Evolutionary conservation across 2,113 vertebrate genomes (phyloP).

Genomic region (Microtus montanus): DNA sequence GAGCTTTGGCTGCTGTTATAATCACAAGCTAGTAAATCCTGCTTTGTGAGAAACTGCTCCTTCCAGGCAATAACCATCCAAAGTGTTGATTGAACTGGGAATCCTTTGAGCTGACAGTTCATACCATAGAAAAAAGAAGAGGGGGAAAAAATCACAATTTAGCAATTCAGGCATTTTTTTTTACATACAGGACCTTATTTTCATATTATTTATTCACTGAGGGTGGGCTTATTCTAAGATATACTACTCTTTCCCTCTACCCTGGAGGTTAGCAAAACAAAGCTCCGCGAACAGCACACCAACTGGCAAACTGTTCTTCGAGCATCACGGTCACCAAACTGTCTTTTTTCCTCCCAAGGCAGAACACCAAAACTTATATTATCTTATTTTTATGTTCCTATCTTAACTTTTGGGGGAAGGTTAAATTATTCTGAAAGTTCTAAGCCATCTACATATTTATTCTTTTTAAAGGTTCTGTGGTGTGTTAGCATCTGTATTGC

Average conservation of each 20-base stretch:
- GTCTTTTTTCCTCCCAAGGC: background rate
- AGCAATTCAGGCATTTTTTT: background rate
- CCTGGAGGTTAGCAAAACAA: background rate
- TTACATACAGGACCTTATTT: background rate
- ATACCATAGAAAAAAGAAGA: constrained; percentile 33
- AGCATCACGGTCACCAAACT: background rate
- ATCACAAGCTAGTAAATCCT: too few relatives aligned
- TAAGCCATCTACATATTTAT: constrained; percentile 63
- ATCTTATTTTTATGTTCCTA: constrained; percentile 44
- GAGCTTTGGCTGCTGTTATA: background rate
- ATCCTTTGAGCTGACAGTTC: background rate
- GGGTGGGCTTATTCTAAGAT: background rate
- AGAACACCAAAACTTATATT: background rate
- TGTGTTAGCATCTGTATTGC: constrained; percentile 73
- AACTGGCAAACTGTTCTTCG: background rate
- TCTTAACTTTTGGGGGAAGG: constrained; percentile 62
- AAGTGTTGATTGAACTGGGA: background rate
- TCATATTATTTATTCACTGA: background rate
- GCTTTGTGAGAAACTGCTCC: background rate
- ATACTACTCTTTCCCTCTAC: background rate
- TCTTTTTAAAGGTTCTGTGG: constrained; percentile 66
- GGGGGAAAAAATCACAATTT: background rate
- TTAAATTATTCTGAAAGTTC: constrained; percentile 52
- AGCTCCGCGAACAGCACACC: background rate
- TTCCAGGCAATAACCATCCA: background rate